Conservation (phyloP, 2,888 invertebrate species). For the Thymelicus sylvestris region DNA sequence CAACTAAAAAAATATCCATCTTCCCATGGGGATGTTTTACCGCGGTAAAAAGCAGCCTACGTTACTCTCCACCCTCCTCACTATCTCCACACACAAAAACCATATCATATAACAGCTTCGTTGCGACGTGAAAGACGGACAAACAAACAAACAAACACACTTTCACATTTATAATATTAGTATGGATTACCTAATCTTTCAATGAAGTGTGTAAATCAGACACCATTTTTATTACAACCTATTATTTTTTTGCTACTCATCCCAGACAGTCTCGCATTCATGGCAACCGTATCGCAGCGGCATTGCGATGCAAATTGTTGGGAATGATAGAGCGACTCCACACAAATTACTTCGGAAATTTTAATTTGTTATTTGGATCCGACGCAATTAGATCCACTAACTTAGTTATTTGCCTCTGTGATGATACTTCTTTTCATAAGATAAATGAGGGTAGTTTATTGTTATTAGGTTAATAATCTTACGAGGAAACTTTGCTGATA, state of each 20-base stretch:
- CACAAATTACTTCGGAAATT: slow-evolving; percentile 64
- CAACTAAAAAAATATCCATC: too few relatives aligned
- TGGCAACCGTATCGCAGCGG: slow-evolving; percentile 44
- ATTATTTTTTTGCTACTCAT: background rate
- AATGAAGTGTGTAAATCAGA: too few relatives aligned
- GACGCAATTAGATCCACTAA: slow-evolving; percentile 55
- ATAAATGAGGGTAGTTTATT: slow-evolving; percentile 29
- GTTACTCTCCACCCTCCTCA: too few relatives aligned
- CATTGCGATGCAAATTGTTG: slow-evolving; percentile 66
- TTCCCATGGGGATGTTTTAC: too few relatives aligned
- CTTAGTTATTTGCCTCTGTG: slow-evolving; percentile 41
- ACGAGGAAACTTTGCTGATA: slow-evolving; percentile 21
- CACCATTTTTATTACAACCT: background rate
- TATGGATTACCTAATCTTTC: too few relatives aligned
- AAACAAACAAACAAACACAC: too few relatives aligned
- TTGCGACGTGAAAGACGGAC: too few relatives aligned
- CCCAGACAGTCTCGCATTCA: slow-evolving; percentile 8
- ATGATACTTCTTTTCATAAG: slow-evolving; percentile 21
- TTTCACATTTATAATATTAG: too few relatives aligned
- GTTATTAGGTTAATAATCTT: slow-evolving; percentile 20
- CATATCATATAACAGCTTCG: too few relatives aligned
- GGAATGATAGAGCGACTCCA: slow-evolving; percentile 62
- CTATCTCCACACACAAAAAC: too few relatives aligned
- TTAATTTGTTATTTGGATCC: slow-evolving; percentile 70
- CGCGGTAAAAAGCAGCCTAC: too few relatives aligned